phyloP scores from a whole-genome alignment of 1,140 invertebrate species.

The Nephotettix cincticeps region DNA sequence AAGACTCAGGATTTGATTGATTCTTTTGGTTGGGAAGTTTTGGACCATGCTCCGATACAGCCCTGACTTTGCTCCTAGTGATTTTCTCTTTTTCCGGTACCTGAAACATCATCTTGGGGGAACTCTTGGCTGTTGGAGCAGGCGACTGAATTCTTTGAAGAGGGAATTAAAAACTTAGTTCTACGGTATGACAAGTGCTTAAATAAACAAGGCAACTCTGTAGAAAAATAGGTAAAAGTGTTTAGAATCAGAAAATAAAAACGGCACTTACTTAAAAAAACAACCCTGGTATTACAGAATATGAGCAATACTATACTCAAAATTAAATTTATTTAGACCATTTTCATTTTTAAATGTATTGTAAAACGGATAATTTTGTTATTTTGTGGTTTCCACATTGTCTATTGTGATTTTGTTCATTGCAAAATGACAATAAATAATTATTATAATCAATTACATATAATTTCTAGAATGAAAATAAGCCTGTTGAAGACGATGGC shows the following conservation, averaged over 20 bases:
- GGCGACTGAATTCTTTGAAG: conserved; percentile 20
- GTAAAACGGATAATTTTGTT: too few species aligned
- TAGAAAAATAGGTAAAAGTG: conserved; percentile 18
- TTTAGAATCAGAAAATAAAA: not conserved
- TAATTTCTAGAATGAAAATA: too few species aligned
- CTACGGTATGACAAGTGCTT: conserved; percentile 17
- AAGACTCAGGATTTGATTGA: conserved; percentile 9
- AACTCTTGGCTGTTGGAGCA: conserved; percentile 7
- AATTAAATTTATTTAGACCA: too few species aligned
- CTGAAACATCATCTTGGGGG: conserved; percentile 25
- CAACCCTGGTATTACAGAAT: not conserved
- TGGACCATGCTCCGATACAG: conserved; percentile 43
- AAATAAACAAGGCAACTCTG: not conserved
- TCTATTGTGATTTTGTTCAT: too few species aligned
- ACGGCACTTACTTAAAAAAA: conserved; percentile 4
- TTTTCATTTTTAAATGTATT: too few species aligned
- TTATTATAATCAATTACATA: too few species aligned
- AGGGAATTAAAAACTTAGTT: conserved; percentile 21
- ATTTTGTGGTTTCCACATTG: too few species aligned
- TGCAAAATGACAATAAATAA: too few species aligned
- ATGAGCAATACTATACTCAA: too few species aligned
- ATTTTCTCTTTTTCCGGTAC: conserved; percentile 42
- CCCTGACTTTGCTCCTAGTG: conserved; percentile 42
- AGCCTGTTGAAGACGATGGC: too few species aligned
- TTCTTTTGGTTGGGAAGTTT: conserved; percentile 41